Evolutionary conservation across 2,113 vertebrate genomes (phyloP).

Genomic region (Pelvicachromis taeniatus): DNA sequence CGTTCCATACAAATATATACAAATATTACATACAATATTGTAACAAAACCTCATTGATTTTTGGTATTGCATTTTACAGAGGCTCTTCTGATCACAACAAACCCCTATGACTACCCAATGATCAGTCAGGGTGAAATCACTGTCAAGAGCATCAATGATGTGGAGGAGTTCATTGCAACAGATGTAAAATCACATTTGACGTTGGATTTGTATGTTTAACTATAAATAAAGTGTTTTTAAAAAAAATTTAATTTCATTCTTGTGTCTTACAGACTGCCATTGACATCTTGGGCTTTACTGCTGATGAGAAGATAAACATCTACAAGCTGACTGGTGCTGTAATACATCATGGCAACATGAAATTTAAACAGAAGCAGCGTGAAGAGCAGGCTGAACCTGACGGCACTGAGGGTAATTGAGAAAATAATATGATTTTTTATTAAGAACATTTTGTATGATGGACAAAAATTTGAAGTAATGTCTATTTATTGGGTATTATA

Average conservation of each 20-base stretch:
- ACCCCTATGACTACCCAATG: slow-evolving; percentile 68
- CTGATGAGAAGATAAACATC: slow-evolving; percentile 80
- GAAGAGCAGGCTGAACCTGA: slow-evolving; percentile 70
- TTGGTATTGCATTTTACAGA: slow-evolving; percentile 41
- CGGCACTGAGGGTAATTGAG: slow-evolving; percentile 11
- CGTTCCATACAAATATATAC: background rate
- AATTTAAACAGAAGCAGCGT: slow-evolving; percentile 68
- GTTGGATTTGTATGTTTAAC: background rate
- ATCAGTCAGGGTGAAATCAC: slow-evolving; percentile 64
- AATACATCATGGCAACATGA: slow-evolving; percentile 72
- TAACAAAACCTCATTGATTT: background rate
- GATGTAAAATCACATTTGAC: background rate
- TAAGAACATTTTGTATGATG: background rate
- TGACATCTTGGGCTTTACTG: slow-evolving; percentile 77
- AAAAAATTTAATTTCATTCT: background rate
- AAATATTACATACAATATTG: background rate
- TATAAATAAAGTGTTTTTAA: background rate
- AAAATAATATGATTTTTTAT: background rate
- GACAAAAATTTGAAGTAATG: background rate
- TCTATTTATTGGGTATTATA: background rate
- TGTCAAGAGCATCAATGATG: slow-evolving; percentile 65
- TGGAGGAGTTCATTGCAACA: slow-evolving; percentile 52
- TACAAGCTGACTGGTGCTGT: slow-evolving; percentile 87
- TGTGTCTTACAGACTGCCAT: slow-evolving; percentile 57
- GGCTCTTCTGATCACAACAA: slow-evolving; percentile 65